Evolutionary conservation across 2,888 invertebrate genomes (phyloP).

Genomic region (Meliscaeva auricollis): DNA sequence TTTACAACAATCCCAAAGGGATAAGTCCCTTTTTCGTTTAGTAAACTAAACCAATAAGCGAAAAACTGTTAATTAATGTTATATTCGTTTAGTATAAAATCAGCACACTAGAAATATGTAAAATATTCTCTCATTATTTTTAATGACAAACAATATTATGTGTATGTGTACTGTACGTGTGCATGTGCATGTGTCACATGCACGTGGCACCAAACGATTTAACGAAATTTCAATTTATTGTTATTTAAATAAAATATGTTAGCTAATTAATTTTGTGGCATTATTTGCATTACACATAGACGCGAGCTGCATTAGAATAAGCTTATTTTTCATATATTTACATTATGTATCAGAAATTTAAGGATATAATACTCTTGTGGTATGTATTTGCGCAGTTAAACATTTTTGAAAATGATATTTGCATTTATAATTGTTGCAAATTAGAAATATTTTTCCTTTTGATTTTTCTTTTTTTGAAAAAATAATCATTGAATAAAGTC

Average conservation of each 20-base stretch:
- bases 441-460: no score
- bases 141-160: neutral
- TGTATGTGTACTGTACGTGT: neutral
- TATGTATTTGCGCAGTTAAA: no score
- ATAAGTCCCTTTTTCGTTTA: neutral
- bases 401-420: no score
- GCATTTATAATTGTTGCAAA: no score
- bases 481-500: no score
- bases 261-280: neutral
- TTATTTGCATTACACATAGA: neutral
- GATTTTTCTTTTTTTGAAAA: no score
- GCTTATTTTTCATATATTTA: neutral
- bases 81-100: neutral
- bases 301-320: neutral
- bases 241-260: neutral
- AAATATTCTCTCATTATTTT: neutral
- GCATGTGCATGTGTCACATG: neutral
- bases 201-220: neutral
- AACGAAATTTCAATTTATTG: no score
- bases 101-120: neutral
- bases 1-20: neutral
- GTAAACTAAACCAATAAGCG: neutral
- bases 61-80: neutral
- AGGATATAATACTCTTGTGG: no score
- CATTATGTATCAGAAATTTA: neutral